These are phyloP conservation scores for Bradypodion pumilum DNA, from an alignment of 2,797 vertebrate species.

Conservation along the genomic window DNA sequence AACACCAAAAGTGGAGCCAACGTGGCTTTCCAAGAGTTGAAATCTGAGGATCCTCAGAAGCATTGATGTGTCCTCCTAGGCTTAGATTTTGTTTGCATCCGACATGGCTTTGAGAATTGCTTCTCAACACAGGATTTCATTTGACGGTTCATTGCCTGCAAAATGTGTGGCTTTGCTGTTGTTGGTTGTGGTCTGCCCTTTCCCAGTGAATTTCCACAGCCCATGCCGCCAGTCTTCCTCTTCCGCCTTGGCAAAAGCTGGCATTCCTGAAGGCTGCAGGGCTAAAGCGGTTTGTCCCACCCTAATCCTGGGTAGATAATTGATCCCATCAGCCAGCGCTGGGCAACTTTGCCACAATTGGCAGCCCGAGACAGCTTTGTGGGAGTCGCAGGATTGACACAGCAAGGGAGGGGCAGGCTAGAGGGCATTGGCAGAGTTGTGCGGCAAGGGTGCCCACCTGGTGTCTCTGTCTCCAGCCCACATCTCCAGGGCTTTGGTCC, in stretches of 20 bases:
- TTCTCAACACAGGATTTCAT: too few species aligned
- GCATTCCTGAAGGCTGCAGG: not conserved
- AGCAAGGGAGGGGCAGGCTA: not conserved
- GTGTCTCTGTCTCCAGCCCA: not conserved
- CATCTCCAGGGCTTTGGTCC: not conserved
- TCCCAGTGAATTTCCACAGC: not conserved
- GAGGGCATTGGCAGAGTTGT: not conserved
- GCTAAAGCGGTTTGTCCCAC: not conserved
- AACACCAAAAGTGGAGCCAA: too few species aligned
- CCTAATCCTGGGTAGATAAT: not conserved
- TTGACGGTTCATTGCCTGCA: too few species aligned
- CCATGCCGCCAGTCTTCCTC: not conserved
- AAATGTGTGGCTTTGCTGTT: not conserved
- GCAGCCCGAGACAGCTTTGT: not conserved
- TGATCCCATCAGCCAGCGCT: not conserved
- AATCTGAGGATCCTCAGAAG: too few species aligned
- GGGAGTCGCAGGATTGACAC: not conserved
- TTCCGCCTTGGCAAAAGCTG: not conserved
- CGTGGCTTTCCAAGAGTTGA: too few species aligned
- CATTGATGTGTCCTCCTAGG: too few species aligned
- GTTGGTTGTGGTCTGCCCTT: not conserved
- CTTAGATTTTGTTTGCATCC: too few species aligned
- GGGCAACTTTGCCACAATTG: not conserved
- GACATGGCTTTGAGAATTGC: too few species aligned
- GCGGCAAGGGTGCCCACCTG: not conserved